Evolutionary conservation across 2,888 invertebrate species (phyloP), one percentile per base, ranked within the genome.

Genomic region (Drosophila infuscata): DNA sequence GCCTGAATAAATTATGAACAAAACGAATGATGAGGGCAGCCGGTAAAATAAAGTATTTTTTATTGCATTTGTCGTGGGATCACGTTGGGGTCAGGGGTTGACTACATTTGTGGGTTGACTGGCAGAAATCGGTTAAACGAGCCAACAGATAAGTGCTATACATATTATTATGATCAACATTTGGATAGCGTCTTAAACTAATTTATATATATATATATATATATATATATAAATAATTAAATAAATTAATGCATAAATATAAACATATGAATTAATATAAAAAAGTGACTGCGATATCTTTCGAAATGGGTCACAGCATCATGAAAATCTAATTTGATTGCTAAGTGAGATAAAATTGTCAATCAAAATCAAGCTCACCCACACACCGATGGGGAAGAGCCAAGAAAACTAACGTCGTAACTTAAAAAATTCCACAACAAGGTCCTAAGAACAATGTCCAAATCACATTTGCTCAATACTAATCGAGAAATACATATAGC

Each of bases 1-100:
- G 57, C 57, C 46, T 52, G 52, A 32, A 69, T 68, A 48, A 66
- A 68, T 46, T 36, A 73, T 70, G 35, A 51, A 36, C 29, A 41
- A 57, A 41, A 49, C 49, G 70, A 69, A 41, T 25, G 49, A 51
- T n/a, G 12, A 35, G 25, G 15, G 11, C 20, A 25, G n/a, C 33
- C 58, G 49, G 35, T 38, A 25, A 58, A 64, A 36, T 64, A 60
- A 30, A 64, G 25, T 32, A 17, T 60, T 63, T 48, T 35, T 36
- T 46, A 57, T 43, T 29, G 57, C 29, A 43, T 35, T 25, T 12
- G 53, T 12, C 35, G 25, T 33, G 9, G 17, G 8, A n/a, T 9
- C 30, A 15, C 9, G n/a, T 5, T 52, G 53, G 36, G 29, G 29
- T 36, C 25, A 29, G 3, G 56, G 33, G 25, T 35, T 38, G 11